Evolutionary conservation across 2,888 invertebrate species (phyloP), one percentile per base, ranked within the genome.

Genomic region (Phengaris alcon): DNA sequence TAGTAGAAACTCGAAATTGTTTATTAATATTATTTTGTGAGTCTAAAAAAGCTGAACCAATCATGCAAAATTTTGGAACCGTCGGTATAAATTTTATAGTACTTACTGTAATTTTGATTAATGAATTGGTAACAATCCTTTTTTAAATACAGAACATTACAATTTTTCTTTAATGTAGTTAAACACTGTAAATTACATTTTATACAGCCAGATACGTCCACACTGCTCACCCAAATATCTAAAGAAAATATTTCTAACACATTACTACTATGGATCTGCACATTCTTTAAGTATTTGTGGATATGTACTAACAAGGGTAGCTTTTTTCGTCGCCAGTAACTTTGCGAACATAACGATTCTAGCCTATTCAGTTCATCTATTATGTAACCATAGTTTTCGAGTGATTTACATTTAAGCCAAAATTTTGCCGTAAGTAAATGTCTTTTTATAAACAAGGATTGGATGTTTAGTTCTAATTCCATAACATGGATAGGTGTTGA

Each of bases 51-150:
- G 70, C 70, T 48, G 22, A 13, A 15, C 70, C 70, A 48, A 12
- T 48, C 51, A 48, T 12, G 6, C 48, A n/a, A 46, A 48, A 46
- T 48, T 48, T 70, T 70, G 3, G 70, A 70, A 9, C 70, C 70
- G 46, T 70, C 70, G 44, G 70, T 70, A 51, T 70, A 70, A 46
- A 70, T 48, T 70, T 70, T 70, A n/a, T 70, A 70, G 22, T 70
- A 8, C 13, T 51, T 48, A 46, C 46, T 15, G 46, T 70, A 70
- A 15, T 46, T n/a, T 46, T 51, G 12, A 51, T 70, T 15, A 6
- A 70, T 48, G 46, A 70, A 70, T 6, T 48, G 46, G 48, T 70
- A 44, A 7, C 70, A 70, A 6, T 13, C 46, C 13, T 70, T 44
- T 70, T 70, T 70, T 48, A 70, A 48, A 48, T 70, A n/a, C 46